Evolutionary conservation across 1,140 invertebrate genomes (phyloP).

Genomic region (Mya arenaria): DNA sequence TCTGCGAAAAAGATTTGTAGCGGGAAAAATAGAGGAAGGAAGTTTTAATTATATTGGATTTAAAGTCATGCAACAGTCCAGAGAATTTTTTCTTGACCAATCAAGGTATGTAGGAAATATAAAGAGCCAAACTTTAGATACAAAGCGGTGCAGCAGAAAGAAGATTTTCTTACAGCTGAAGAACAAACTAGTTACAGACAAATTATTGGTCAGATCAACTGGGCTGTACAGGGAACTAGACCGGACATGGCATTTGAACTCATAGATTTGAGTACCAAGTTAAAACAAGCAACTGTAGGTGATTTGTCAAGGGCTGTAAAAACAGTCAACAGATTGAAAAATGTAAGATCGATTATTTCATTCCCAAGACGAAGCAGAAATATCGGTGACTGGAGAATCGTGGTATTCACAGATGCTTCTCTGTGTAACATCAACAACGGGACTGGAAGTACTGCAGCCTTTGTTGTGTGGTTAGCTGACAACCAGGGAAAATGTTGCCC

Average conservation of each 20-base stretch:
- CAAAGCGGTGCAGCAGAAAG: slow-evolving; percentile 11
- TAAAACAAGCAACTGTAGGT: slow-evolving; percentile 13
- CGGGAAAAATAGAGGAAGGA: slow-evolving; percentile 15
- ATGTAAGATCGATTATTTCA: slow-evolving; percentile 7
- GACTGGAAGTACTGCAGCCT: slow-evolving; percentile 47
- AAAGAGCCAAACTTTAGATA: slow-evolving; percentile 14
- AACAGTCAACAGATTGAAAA: slow-evolving; percentile 40
- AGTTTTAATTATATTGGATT: slow-evolving; percentile 19
- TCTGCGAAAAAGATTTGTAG: slow-evolving; percentile 31
- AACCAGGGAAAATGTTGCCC: slow-evolving; percentile 42
- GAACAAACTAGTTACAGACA: slow-evolving; percentile 27
- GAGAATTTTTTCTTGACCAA: slow-evolving; percentile 9
- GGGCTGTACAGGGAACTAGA: slow-evolving; percentile 37
- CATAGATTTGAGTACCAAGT: slow-evolving; percentile 29
- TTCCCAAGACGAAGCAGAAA: background rate
- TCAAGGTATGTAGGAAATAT: slow-evolving; percentile 23
- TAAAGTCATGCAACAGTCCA: background rate
- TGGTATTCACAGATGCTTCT: slow-evolving; percentile 52
- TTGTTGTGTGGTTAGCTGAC: slow-evolving; percentile 41
- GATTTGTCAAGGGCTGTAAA: slow-evolving; percentile 29
- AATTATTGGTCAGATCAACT: slow-evolving; percentile 29
- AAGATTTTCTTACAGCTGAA: slow-evolving; percentile 15
- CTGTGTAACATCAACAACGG: slow-evolving; percentile 40
- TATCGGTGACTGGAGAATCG: slow-evolving; percentile 24
- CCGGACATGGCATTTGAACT: slow-evolving; percentile 34